Evolutionary conservation across 1,140 invertebrate genomes (phyloP).

Genomic region (Temnothorax longispinosus): DNA sequence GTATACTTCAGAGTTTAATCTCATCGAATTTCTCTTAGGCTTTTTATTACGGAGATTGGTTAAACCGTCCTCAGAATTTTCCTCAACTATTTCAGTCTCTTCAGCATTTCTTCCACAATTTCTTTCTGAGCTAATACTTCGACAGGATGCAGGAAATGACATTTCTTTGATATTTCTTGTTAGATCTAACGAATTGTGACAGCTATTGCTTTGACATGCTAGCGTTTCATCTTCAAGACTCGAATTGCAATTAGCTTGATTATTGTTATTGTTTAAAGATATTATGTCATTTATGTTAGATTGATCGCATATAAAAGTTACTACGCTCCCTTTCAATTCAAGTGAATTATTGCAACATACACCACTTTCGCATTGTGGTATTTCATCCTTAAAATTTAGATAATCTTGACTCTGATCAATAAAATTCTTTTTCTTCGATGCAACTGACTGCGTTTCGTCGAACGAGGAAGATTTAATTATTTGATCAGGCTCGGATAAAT

Average conservation of each 20-base stretch:
- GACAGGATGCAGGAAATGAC: background rate
- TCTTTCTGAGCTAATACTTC: background rate
- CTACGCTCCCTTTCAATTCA: background rate
- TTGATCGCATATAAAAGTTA: background rate
- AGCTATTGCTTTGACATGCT: background rate
- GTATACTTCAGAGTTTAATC: background rate
- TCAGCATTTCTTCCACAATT: background rate
- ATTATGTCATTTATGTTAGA: background rate
- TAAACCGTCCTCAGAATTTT: background rate
- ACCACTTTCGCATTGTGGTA: background rate
- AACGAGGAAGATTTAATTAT: background rate
- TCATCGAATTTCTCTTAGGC: background rate
- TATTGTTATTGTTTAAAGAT: background rate
- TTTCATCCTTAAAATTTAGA: background rate
- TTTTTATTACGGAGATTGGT: background rate
- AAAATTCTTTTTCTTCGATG: background rate
- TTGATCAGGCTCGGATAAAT: slow-evolving; percentile 1
- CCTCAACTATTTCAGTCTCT: background rate
- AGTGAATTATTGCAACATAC: background rate
- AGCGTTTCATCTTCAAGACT: background rate
- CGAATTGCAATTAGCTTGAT: background rate
- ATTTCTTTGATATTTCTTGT: background rate
- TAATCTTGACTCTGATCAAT: slow-evolving; percentile 1
- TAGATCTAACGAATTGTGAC: background rate
- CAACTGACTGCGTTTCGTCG: background rate